A percentile compares a stretch with the other conserved stretches of the same genome.
Conservation (phyloP, 2,888 invertebrate species). For the Girardia tigrina region DNA sequence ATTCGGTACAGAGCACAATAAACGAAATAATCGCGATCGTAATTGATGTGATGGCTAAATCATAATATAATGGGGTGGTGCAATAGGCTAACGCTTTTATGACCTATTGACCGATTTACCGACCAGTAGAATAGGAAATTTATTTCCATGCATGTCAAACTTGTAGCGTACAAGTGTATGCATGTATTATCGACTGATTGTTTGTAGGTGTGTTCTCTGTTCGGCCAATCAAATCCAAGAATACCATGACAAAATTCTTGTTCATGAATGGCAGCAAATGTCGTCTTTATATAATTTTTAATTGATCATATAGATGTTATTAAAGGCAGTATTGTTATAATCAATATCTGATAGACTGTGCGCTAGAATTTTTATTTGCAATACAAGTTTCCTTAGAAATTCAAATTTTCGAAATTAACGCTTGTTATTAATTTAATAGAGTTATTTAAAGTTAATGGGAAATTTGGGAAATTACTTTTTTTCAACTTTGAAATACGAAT, state of each 20-base stretch:
- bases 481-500: too few species aligned
- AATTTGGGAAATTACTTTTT: too few species aligned
- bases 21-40: slow-evolving; percentile 2
- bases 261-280: slow-evolving; percentile 23
- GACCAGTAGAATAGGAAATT: slow-evolving; percentile 14
- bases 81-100: slow-evolving; percentile 20
- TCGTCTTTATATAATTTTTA: slow-evolving; percentile 11
- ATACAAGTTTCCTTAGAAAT: too few species aligned
- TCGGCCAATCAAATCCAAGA: not conserved
- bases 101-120: slow-evolving; percentile 23
- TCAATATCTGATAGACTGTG: not conserved
- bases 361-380: too few species aligned
- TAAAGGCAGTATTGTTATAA: not conserved
- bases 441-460: too few species aligned
- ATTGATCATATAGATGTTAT: slow-evolving; percentile 15
- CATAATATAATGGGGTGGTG: slow-evolving; percentile 19
- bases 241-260: slow-evolving; percentile 20
- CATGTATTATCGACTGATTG: slow-evolving; percentile 19
- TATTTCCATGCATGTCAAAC: not conserved
- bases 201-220: not conserved
- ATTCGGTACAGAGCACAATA: not conserved
- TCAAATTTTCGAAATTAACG: too few species aligned
- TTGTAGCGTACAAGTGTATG: slow-evolving; percentile 12
- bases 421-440: too few species aligned
- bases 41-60: slow-evolving; percentile 20